Evolutionary conservation across 2,888 invertebrate species (phyloP).

Genomic region (Agonopterix alstromeriana): DNA sequence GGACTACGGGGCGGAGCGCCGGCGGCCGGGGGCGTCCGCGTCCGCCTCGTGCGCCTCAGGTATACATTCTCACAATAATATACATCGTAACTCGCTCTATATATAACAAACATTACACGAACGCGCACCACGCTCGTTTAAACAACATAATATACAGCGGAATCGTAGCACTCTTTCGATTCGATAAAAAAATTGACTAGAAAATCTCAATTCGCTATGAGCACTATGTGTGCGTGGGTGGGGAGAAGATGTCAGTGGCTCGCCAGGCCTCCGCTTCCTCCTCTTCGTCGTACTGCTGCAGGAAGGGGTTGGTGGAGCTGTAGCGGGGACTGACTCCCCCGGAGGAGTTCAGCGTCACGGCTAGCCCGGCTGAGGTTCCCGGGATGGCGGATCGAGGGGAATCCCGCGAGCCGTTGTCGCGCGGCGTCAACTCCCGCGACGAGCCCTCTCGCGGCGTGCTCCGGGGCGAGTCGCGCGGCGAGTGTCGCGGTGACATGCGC

Average conservation of each 20-base stretch:
- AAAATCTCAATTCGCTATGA: conserved; percentile 70
- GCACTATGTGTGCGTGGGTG: conserved; percentile 69
- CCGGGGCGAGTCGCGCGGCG: conserved; percentile 55
- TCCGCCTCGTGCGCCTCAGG: conserved; percentile 51
- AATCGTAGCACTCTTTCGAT: conserved; percentile 70
- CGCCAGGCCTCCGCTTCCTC: conserved; percentile 70
- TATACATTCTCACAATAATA: conserved; percentile 72
- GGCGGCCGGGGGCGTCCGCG: conserved; percentile 47
- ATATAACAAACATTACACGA: conserved; percentile 66
- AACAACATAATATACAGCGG: conserved; percentile 71
- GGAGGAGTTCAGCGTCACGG: conserved; percentile 72
- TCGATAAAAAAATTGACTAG: conserved; percentile 74
- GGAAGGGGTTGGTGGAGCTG: conserved; percentile 78
- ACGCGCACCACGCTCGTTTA: conserved; percentile 60
- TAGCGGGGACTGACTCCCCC: conserved; percentile 56
- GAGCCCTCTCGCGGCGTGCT: conserved; percentile 33
- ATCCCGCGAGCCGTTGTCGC: conserved; percentile 35
- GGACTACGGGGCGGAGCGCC: conserved; percentile 33
- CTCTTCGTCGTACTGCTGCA: conserved; percentile 73
- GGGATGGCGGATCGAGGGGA: conserved; percentile 65
- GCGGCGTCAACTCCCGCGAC: conserved; percentile 36
- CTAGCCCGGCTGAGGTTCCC: conserved; percentile 78
- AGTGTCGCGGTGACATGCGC: conserved; percentile 54
- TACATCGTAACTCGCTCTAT: conserved; percentile 72
- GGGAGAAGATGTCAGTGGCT: conserved; percentile 64